Base-by-base conservation (phyloP, 2,888 invertebrate genomes). In the Oscheius sp. region DNA sequence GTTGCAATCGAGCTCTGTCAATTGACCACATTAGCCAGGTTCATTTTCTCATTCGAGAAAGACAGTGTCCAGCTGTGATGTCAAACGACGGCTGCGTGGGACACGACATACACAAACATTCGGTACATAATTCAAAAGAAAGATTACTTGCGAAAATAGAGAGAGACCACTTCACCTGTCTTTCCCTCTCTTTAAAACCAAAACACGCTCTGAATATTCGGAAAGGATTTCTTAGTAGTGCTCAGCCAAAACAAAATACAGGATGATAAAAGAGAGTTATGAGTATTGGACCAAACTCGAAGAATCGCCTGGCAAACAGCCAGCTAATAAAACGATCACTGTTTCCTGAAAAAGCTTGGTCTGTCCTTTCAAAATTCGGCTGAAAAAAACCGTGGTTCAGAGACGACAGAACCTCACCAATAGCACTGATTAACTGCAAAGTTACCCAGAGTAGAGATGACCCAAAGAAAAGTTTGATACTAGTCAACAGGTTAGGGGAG, bases 131-230 rank as follows among this genome's bases (percentile, higher is more conserved):
- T 57, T 57, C 57, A 57, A 32, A 9, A 21, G 57, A 57, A 32
- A 57, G 33, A 57, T 57, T 57, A 57, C 57, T 57, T 29, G 10
- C 57, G 57, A 57, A 57, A 57, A 57, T 57, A 57, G n/a, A 32
- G 13, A 32, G 33, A 32, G 29, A 29, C 57, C 32, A 57, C 10
- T 57, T 57, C 57, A 57, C 29, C 57, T 57, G 57, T 57, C 32
- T 29, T 53, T 9, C 4, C 13, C 13, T 11, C 29, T 57, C 32
- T 13, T 33, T 9, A 3, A 9, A 57, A 33, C 57, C 42, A 42
- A 42, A 42, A 42, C 42, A 42, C 42, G 42, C 0, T 3, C 42
- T 42, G 42, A 42, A 5, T 5, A 42, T 42, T 42, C 7, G 42
- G 7, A 42, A 5, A 42, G 7, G 42, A 42, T 42, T 42, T 42